Evolutionary conservation across 1,140 invertebrate genomes (phyloP).

Genomic region (Drosophila nannoptera): DNA sequence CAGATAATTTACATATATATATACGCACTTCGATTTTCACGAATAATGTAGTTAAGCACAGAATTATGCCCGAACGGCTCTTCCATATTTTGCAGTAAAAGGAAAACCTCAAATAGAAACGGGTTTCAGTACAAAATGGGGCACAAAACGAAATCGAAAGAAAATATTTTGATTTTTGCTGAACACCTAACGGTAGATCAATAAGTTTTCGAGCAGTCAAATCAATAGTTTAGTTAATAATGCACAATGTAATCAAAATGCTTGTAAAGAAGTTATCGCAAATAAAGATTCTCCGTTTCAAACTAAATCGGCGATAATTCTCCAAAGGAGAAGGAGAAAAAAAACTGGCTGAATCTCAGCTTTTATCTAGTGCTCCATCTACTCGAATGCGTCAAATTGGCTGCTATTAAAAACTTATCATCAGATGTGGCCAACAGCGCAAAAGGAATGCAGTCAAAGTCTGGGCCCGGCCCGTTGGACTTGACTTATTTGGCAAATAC

Average conservation of each 20-base stretch:
- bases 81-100: not conserved
- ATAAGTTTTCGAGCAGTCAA: not conserved
- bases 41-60: not conserved
- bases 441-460: conserved; percentile 23
- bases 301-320: not conserved
- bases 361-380: not conserved
- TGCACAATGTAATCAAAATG: conserved; percentile 14
- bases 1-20: conserved; percentile 1
- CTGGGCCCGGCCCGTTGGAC: conserved; percentile 12
- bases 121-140: conserved; percentile 13
- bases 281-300: conserved; percentile 7
- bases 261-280: conserved; percentile 7
- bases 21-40: not conserved
- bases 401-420: conserved; percentile 23
- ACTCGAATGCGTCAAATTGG: conserved; percentile 8
- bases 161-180: conserved; percentile 7
- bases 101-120: not conserved
- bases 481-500: conserved; percentile 52
- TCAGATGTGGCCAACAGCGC: conserved; percentile 7
- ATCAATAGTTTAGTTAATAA: conserved; percentile 8
- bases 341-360: not conserved
- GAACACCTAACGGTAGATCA: not conserved
- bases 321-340: too few relatives aligned
- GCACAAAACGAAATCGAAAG: not conserved
- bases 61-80: not conserved